Percentiles rank a stretch among this genome's conserved stretches.
Conservation (phyloP, 2,797 vertebrate species). For the Iguana delicatissima region DNA sequence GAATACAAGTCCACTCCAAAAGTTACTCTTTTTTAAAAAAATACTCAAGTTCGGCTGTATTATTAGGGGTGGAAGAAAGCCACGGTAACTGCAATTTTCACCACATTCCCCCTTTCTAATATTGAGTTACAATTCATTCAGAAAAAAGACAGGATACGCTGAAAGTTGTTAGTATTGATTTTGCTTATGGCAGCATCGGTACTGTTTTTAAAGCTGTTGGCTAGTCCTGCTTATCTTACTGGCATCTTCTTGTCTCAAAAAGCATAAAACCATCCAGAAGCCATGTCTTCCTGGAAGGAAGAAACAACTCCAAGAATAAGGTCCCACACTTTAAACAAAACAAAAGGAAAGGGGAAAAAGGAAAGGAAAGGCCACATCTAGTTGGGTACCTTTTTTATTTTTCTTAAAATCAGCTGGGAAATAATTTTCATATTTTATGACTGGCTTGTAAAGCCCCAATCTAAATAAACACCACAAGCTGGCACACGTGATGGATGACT, state of each 20-base stretch:
- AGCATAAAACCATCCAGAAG: slow-evolving; percentile 40
- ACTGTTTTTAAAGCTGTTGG: slow-evolving; percentile 74
- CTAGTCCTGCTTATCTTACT: slow-evolving; percentile 80
- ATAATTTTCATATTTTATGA: slow-evolving; percentile 37
- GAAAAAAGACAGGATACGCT: slow-evolving; percentile 85
- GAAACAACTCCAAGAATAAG: background rate
- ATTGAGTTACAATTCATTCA: slow-evolving; percentile 89
- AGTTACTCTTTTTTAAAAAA: slow-evolving; percentile 43
- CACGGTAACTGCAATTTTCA: slow-evolving; percentile 86
- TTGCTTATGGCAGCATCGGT: background rate
- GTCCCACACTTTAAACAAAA: background rate
- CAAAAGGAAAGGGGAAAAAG: background rate
- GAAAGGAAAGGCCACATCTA: background rate
- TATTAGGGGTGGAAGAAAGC: slow-evolving; percentile 73
- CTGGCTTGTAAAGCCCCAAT: slow-evolving; percentile 38
- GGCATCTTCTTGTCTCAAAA: slow-evolving; percentile 54
- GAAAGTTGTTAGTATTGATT: slow-evolving; percentile 91
- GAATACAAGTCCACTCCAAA: slow-evolving; percentile 55
- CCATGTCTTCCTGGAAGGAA: background rate
- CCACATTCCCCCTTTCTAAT: slow-evolving; percentile 81
- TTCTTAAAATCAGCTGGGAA: slow-evolving; percentile 38
- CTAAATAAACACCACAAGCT: slow-evolving; percentile 28
- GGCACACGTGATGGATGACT: slow-evolving; percentile 12
- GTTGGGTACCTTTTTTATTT: slow-evolving; percentile 40
- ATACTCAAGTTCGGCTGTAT: slow-evolving; percentile 51